Conservation (phyloP, 2,797 vertebrate genomes). For the Xyrichtys novacula region DNA sequence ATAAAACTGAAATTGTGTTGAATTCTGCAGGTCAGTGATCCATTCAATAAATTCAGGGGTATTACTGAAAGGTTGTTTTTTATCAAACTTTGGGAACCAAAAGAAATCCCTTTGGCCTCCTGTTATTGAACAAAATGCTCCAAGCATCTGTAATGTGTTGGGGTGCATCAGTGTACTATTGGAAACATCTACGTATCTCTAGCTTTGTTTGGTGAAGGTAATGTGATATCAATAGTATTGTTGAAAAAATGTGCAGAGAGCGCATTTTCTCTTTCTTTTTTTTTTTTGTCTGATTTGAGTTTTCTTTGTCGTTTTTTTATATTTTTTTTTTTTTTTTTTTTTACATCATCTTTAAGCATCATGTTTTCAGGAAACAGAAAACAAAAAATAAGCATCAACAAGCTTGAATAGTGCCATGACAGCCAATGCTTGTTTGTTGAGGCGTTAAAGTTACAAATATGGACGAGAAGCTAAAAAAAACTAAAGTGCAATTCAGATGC, state of each 20-base stretch:
- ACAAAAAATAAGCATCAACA: constrained; percentile 85
- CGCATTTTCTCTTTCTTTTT: constrained; percentile 74
- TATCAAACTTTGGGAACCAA: constrained; percentile 87
- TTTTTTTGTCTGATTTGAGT: constrained; percentile 65
- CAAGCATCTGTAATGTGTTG: constrained; percentile 77
- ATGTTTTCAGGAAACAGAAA: constrained; percentile 99
- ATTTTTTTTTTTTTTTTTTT: constrained; percentile 78
- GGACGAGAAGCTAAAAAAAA: constrained; percentile 79
- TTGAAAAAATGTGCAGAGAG: constrained; percentile 87
- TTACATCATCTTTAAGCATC: constrained; percentile 86
- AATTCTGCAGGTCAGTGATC: constrained; percentile 98
- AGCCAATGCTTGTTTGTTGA: constrained; percentile 87
- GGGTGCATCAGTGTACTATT: constrained; percentile 76
- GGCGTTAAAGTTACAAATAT: constrained; percentile 85
- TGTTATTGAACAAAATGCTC: constrained; percentile 82
- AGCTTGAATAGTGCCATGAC: constrained; percentile 77
- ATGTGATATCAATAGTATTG: constrained; percentile 90
- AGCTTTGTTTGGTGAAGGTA: constrained; percentile 87
- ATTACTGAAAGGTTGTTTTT: constrained; percentile 77
- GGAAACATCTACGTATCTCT: constrained; percentile 79
- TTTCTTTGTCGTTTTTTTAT: constrained; percentile 69
- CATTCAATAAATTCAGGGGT: constrained; percentile 92
- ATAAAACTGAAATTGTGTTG: constrained; percentile 90
- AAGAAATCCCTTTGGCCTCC: constrained; percentile 85
- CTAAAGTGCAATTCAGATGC: constrained; percentile 87